Base-by-base conservation (phyloP, 2,797 vertebrate genomes). In the Rhinoraja longicauda region DNA sequence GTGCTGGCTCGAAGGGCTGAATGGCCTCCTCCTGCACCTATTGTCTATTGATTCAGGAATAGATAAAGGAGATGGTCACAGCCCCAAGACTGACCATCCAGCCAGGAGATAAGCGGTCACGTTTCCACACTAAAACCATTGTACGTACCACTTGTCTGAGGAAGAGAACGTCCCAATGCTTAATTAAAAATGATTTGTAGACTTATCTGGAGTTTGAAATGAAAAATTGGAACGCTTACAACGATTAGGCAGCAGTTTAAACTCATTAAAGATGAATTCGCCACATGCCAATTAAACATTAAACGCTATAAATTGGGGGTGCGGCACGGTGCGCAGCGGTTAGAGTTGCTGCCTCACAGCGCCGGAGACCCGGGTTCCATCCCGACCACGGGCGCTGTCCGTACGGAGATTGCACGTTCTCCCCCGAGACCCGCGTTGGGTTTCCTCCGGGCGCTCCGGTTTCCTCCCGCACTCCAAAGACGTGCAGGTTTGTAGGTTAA, bases 21-120 rank as follows among this genome's bases (percentile, higher is more conserved):
- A n/a, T n/a, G n/a, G n/a, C n/a, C n/a, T n/a, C n/a, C n/a, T n/a
- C n/a, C n/a, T n/a, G n/a, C n/a, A n/a, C n/a, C n/a, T 45, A 93
- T 94, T 93, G 93, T 94, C 95, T 95, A 93, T 94, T 70, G 95
- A 95, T 93, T 95, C 94, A 94, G 59, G 19, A 45, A 45, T 45
- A 92, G 75, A 70, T 70, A 39, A 92, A 29, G 36, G 73, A 73
- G 70, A 92, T 36, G 36, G 64, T 45, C 36, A n/a, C 72, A 29
- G 90, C 67, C 90, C 26, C 26, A 26, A 75, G 39, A 36, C 57
- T 93, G 93, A 93, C 19, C 88, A 90, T 93, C 79, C 93, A 94
- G 88, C 93, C 84, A 67, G 93, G 79, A 88, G 45, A 45, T 45
- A 59, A 72, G 73, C 76, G 93, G 72, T 86, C 57, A 59, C 32